These are phyloP conservation scores for Chymomyza procnemis DNA, from an alignment of 2,888 invertebrate species.

Conservation along the genomic window DNA sequence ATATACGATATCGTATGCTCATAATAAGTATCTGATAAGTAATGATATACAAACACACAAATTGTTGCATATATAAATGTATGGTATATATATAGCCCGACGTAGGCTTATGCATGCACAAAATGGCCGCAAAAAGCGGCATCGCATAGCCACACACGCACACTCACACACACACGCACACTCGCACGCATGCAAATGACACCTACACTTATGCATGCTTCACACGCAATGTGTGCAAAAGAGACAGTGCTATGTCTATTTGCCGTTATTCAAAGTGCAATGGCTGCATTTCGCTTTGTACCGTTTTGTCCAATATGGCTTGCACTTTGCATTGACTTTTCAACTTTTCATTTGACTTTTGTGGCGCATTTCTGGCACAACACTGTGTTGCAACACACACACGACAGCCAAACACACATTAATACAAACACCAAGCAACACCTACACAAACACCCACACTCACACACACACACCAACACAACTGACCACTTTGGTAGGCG, in stretches of 20 bases:
- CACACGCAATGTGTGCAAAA: slow-evolving; percentile 14
- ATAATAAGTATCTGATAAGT: slow-evolving; percentile 76
- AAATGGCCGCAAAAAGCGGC: background rate
- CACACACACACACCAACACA: slow-evolving; percentile 13
- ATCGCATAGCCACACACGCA: slow-evolving; percentile 28
- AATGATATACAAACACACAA: slow-evolving; percentile 73
- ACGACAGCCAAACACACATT: background rate
- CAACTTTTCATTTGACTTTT: slow-evolving; percentile 39
- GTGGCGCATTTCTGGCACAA: slow-evolving; percentile 72
- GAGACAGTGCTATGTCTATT: background rate
- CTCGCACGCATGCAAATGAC: slow-evolving; percentile 49
- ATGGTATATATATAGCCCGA: background rate
- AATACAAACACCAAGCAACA: background rate
- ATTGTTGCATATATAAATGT: background rate
- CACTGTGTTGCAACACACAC: slow-evolving; percentile 46
- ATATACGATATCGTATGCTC: slow-evolving; percentile 74
- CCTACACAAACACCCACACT: slow-evolving; percentile 5
- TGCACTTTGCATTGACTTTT: slow-evolving; percentile 53
- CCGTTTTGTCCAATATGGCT: slow-evolving; percentile 27
- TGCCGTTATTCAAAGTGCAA: slow-evolving; percentile 69
- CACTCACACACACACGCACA: slow-evolving; percentile 27
- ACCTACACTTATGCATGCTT: slow-evolving; percentile 40
- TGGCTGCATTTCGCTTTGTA: slow-evolving; percentile 57
- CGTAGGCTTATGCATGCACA: slow-evolving; percentile 6
- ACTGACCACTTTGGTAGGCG: background rate